Evolutionary conservation across 2,888 invertebrate genomes (phyloP).

Genomic region (Andrena fulva): DNA sequence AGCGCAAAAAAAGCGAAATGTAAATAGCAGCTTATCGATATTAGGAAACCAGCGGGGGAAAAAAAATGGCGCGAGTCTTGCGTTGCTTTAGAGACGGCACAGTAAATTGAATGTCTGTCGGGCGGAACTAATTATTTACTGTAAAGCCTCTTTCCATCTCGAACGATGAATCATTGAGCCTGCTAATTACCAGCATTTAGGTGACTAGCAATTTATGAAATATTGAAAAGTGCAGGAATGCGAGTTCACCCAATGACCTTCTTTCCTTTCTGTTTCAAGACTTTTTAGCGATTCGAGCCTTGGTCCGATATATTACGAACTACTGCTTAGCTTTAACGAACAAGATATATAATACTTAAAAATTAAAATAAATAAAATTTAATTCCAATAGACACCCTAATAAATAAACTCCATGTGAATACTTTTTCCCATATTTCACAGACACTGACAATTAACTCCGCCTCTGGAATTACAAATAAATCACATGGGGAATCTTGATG

Average conservation of each 20-base stretch:
- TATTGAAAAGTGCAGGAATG: not conserved
- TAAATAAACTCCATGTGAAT: no score
- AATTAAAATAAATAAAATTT: no score
- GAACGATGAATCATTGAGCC: slow-evolving; percentile 4
- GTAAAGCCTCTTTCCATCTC: not conserved
- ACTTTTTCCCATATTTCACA: no score
- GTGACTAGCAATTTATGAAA: not conserved
- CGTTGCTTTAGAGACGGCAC: not conserved
- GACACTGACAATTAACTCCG: no score
- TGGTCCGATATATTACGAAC: no score
- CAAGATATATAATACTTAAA: no score
- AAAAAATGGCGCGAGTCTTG: not conserved
- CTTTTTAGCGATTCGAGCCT: not conserved
- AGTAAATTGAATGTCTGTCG: slow-evolving; percentile 5
- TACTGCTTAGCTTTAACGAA: no score
- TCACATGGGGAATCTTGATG: no score
- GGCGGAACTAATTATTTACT: slow-evolving; percentile 3
- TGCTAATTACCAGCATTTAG: slow-evolving; percentile 16
- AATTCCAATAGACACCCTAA: no score
- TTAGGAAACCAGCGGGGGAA: not conserved
- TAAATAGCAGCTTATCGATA: not conserved
- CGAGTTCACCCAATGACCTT: slow-evolving; percentile 1
- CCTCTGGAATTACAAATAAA: no score
- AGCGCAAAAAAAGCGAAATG: slow-evolving; percentile 1
- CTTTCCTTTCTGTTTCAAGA: not conserved